A percentile compares a stretch with the other conserved stretches of the same genome.
Conservation (phyloP, 1,140 invertebrate genomes). For the Harlomillsia oculata region DNA sequence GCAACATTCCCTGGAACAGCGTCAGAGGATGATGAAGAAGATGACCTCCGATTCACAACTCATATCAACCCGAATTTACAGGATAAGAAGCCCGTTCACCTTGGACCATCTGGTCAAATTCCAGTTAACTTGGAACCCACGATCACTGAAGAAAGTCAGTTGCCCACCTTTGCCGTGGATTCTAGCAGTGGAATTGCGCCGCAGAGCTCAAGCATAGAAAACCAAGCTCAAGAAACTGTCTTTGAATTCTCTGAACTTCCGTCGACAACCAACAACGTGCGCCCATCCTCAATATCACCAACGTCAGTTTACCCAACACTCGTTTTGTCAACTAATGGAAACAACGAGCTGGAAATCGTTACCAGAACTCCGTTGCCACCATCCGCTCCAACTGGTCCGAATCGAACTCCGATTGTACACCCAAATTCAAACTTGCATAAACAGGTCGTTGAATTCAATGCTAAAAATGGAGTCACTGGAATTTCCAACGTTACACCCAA, state of each 20-base stretch:
- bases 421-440: conserved; percentile 15
- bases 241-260: neutral
- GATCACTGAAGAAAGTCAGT: conserved; percentile 16
- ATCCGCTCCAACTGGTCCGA: neutral
- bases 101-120: neutral
- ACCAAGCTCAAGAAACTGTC: neutral
- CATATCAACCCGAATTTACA: conserved; percentile 9
- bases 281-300: neutral
- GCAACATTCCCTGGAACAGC: neutral
- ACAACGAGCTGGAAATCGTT: conserved; percentile 20
- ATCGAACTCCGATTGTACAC: neutral
- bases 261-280: neutral
- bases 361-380: neutral
- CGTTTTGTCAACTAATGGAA: conserved; percentile 11
- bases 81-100: neutral
- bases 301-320: conserved; percentile 17
- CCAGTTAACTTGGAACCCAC: conserved; percentile 11
- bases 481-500: neutral
- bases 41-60: conserved; percentile 17
- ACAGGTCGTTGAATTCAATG: conserved; percentile 13
- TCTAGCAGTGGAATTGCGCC: neutral
- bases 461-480: neutral
- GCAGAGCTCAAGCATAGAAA: neutral
- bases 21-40: conserved; percentile 27
- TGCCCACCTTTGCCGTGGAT: conserved; percentile 15